Base-by-base conservation (phyloP, 2,888 invertebrate species). In the Muscina levida region DNA sequence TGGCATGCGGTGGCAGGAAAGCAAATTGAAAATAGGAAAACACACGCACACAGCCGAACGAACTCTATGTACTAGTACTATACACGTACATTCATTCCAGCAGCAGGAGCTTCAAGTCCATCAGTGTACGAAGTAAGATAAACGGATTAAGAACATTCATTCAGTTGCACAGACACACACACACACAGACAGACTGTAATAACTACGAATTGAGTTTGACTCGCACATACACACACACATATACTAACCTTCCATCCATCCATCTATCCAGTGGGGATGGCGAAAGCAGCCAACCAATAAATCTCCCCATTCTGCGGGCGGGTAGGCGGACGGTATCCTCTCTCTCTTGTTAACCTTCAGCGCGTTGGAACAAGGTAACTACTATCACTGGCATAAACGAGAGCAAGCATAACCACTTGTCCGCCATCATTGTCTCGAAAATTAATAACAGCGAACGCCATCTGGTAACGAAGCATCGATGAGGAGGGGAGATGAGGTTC, bases 61-160 rank as follows among this genome's bases (percentile, higher is more conserved):
- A 15, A 48, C n/a, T 48, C 48, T 5, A n/a, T 15, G n/a, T 5
- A 48, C 48, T 48, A 17, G 11, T 51, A n/a, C 46, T 19, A 51
- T 51, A 19, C 2, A 19, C 19, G 17, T 17, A 11, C 51, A 19
- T 19, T 17, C 59, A 31, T 13, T 24, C 37, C 22, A 31, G 48
- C 68, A 62, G 85, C 31, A 79, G 79, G 80, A 84, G 85, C 86
- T 87, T 86, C 85, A 87, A 88, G 89, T 88, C 89, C 89, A 90
- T 85, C 87, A 88, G 89, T 90, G 90, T 89, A 89, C 90, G 89
- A 90, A 89, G 87, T 86, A 89, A 89, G 90, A 90, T 90, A 90
- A 90, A 89, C 87, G 90, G 90, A 90, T 90, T 90, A 90, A 88
- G 87, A 84, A 83, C 85, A 82, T 83, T 83, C 78, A 74, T 31